Evolutionary conservation across 2,113 vertebrate genomes (phyloP).

Genomic region (Shinisaurus crocodilurus): DNA sequence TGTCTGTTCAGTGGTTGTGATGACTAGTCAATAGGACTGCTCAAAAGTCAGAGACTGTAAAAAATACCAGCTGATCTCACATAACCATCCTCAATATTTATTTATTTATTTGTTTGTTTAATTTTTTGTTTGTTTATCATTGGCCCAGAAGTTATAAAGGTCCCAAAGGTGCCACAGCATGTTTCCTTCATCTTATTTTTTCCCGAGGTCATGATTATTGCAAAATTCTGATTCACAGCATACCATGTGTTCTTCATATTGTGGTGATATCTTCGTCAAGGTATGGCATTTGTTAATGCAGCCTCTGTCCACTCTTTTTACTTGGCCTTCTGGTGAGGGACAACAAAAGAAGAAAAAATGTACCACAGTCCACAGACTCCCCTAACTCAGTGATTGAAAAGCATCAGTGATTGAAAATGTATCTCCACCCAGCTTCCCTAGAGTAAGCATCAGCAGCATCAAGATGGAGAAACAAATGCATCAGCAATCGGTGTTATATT

Average conservation of each 20-base stretch:
- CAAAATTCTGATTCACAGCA: not conserved
- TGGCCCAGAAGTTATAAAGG: not conserved
- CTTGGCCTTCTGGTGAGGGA: not conserved
- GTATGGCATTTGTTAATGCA: not conserved
- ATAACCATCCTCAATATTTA: too few relatives aligned
- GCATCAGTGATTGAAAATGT: not conserved
- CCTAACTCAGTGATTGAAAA: not conserved
- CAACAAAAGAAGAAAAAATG: not conserved
- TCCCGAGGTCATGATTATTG: not conserved
- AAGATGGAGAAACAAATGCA: not conserved
- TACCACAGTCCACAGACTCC: not conserved
- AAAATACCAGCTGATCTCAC: too few relatives aligned
- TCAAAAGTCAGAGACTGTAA: not conserved
- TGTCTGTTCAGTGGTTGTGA: not conserved
- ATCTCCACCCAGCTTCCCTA: not conserved
- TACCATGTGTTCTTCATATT: not conserved
- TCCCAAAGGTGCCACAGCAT: too few relatives aligned
- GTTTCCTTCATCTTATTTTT: not conserved
- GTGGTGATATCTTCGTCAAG: not conserved
- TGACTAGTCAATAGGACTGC: not conserved
- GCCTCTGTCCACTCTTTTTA: not conserved
- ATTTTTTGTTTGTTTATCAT: not conserved
- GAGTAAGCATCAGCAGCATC: not conserved
- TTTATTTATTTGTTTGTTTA: too few relatives aligned
- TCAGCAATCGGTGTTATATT: not conserved